These are phyloP conservation scores for Callocephalon fimbriatum DNA, from an alignment of 2,113 vertebrate genomes.

Conservation along the genomic window DNA sequence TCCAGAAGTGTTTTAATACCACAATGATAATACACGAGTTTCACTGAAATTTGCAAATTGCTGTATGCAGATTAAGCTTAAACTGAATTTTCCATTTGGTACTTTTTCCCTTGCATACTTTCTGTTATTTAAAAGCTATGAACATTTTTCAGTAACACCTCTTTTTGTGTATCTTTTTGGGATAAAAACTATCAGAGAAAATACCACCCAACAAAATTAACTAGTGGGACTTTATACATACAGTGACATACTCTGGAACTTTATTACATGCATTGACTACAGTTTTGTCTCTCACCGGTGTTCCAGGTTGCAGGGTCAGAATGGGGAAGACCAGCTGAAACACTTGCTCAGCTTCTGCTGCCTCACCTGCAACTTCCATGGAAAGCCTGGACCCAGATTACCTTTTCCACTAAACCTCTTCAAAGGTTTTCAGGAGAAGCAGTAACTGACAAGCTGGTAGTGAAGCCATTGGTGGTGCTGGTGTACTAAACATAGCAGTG, in stretches of 20 bases:
- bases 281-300: rapidly evolving
- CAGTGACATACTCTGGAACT: no score
- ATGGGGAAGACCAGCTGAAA: neutral
- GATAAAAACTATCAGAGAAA: neutral
- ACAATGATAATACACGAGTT: slow-evolving; percentile 12
- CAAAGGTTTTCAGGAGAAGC: neutral
- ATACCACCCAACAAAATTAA: neutral
- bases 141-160: slow-evolving; percentile 16
- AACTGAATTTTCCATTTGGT: slow-evolving; percentile 20
- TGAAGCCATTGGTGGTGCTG: rapidly evolving
- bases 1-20: slow-evolving; percentile 48
- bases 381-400: neutral
- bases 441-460: neutral
- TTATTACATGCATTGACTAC: neutral
- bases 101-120: neutral
- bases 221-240: neutral
- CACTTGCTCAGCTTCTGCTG: neutral
- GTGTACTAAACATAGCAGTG: neutral
- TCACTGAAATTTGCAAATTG: slow-evolving; percentile 49
- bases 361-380: neutral
- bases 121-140: neutral
- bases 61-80: slow-evolving; percentile 16
- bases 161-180: neutral
- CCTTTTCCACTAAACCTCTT: neutral
- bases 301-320: neutral